Evolutionary conservation across 2,888 invertebrate species (phyloP), one percentile per base, ranked within the genome.

Genomic region (Timema podura): DNA sequence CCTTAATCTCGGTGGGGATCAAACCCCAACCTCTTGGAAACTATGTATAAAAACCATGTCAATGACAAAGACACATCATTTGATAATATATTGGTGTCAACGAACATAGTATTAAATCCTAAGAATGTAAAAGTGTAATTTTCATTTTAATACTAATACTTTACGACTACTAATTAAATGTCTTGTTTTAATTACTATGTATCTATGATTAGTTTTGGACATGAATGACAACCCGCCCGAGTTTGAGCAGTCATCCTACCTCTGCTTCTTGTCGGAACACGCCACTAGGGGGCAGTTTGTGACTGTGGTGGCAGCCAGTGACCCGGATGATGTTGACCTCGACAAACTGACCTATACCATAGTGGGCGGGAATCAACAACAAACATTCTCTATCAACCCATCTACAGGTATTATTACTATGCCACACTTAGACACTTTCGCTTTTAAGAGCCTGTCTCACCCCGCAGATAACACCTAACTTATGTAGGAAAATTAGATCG

Each of bases 211-310:
- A 87, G 93, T 96, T 72, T 83, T 90, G 74, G 96, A 96, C 83
- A 89, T 94, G 83, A 96, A 96, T 82, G 96, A 97, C 83, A 93
- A 92, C 80, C 87, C 93, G 66, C 96, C 96, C 45, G 88, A 88
- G 78, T 91, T 95, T 82, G 92, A 94, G 79, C 91, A 93, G 77
- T 85, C 87, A 16, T 89, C 92, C 47, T 92, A 95, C 80, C 86
- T 88, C 68, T 92, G 91, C 79, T 86, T 86, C 67, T 84, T 96
- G 70, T 93, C 93, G 54, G 88, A 90, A 76, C 90, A 91, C 80
- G 95, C 94, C 57, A 87, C 88, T 77, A 86, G 95, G 72, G 95
- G 94, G 72, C 92, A 93, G 81, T 93, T 93, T 79, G 91, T 97
- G 61, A 92, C 92, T 47, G 89, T 94, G 77, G 92, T 94, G 13